Percentiles rank a stretch among this genome's conserved stretches.
Conservation (phyloP, 2,888 invertebrate genomes). For the Oithona nana region DNA sequence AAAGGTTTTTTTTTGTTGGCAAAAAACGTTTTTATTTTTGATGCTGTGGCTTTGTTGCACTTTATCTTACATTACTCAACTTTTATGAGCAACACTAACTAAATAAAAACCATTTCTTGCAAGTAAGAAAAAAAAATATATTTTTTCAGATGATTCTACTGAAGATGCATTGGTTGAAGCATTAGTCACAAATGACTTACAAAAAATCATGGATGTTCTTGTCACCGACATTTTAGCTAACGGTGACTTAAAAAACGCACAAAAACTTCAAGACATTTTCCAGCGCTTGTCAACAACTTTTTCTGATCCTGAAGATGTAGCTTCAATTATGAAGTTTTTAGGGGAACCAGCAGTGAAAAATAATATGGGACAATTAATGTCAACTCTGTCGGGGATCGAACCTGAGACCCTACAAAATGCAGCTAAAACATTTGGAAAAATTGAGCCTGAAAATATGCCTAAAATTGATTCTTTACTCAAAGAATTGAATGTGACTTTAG, state of each 20-base stretch:
- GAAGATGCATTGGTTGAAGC: neutral
- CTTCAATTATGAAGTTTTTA: neutral
- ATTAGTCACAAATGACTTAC: neutral
- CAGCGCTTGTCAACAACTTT: neutral
- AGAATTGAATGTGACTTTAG: constrained; percentile 3
- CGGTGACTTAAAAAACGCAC: neutral
- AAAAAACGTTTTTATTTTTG: neutral
- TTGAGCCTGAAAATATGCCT: neutral
- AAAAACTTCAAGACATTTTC: neutral
- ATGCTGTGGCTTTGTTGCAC: neutral
- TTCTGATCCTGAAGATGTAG: neutral
- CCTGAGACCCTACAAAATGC: neutral
- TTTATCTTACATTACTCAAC: no score
- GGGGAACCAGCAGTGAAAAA: neutral
- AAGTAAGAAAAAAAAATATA: no score
- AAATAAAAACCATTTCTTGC: no score
- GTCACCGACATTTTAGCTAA: neutral
- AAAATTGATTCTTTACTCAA: neutral
- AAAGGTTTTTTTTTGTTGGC: neutral
- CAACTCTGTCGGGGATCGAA: neutral
- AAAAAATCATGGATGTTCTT: neutral
- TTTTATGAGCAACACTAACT: no score
- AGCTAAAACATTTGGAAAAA: neutral
- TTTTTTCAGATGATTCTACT: neutral
- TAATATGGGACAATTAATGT: neutral